Percentiles rank a stretch among this genome's conserved stretches.
These are phyloP conservation scores for Diogma glabrata DNA, from an alignment of 2,888 invertebrate genomes.

Conservation along the genomic window DNA sequence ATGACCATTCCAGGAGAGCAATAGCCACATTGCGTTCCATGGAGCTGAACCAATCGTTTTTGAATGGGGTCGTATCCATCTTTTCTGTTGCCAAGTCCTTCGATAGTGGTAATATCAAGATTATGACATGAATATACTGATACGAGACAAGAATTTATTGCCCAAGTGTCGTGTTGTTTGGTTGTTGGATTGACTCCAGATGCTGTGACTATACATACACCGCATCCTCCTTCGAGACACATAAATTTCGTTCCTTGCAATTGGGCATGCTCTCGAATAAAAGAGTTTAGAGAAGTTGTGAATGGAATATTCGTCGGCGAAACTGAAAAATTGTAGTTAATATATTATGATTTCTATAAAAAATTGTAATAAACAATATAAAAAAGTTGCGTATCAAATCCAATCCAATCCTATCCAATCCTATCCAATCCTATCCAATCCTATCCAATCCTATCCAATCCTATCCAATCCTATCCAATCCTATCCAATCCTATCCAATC, in stretches of 20 bases:
- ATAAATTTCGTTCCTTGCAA: slow-evolving; percentile 46
- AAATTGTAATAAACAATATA: too few relatives aligned
- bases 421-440: not conserved
- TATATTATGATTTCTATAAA: too few relatives aligned
- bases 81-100: slow-evolving; percentile 46
- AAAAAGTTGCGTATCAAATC: too few relatives aligned
- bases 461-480: not conserved
- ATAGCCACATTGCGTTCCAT: slow-evolving; percentile 62
- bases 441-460: not conserved
- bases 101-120: slow-evolving; percentile 53
- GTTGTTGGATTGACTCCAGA: slow-evolving; percentile 32
- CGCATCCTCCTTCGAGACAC: slow-evolving; percentile 53
- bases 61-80: slow-evolving; percentile 55
- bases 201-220: slow-evolving; percentile 41
- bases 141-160: slow-evolving; percentile 56
- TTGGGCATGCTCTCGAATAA: slow-evolving; percentile 39
- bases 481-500: not conserved
- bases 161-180: slow-evolving; percentile 39
- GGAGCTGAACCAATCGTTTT: slow-evolving; percentile 44
- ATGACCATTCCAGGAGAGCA: slow-evolving; percentile 69
- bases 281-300: slow-evolving; percentile 40
- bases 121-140: slow-evolving; percentile 48
- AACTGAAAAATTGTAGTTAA: too few relatives aligned
- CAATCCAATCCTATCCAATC: not conserved
- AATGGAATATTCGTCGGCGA: slow-evolving; percentile 15